Evolutionary conservation across 2,113 vertebrate genomes (phyloP).

Genomic region (Falco punctatus): DNA sequence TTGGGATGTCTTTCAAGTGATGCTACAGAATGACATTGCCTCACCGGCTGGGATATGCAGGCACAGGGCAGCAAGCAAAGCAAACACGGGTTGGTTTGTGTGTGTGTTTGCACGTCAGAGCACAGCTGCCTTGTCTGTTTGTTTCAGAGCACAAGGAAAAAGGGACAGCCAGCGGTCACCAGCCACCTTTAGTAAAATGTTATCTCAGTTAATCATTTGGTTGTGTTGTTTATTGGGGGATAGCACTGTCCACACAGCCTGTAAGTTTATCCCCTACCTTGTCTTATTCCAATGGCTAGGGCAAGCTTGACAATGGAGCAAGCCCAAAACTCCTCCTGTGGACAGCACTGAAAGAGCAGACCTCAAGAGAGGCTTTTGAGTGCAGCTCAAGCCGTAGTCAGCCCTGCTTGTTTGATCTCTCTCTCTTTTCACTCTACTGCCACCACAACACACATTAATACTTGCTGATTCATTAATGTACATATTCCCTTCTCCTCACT

Average conservation of each 20-base stretch:
- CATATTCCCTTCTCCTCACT: neutral
- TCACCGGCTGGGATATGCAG: neutral
- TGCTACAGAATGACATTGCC: neutral
- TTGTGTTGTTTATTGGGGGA: neutral
- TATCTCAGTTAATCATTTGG: neutral
- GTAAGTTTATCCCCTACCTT: neutral
- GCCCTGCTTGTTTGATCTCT: neutral
- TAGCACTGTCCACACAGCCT: neutral
- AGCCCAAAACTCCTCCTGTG: neutral
- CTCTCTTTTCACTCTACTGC: neutral
- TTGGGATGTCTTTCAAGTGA: slow-evolving; percentile 25
- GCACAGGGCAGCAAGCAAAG: neutral
- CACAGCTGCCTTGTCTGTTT: neutral
- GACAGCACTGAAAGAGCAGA: neutral
- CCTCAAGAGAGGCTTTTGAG: neutral
- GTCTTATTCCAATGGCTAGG: neutral
- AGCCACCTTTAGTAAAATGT: neutral
- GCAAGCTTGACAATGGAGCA: neutral
- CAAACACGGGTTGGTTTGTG: neutral
- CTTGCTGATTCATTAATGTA: neutral
- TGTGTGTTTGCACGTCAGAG: slow-evolving; percentile 49
- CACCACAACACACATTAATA: neutral
- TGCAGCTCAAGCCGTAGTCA: neutral
- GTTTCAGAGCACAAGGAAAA: slow-evolving; percentile 16
- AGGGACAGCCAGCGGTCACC: neutral